Base-by-base conservation (phyloP, 1,140 invertebrate genomes). In the Calliphora vicina region DNA sequence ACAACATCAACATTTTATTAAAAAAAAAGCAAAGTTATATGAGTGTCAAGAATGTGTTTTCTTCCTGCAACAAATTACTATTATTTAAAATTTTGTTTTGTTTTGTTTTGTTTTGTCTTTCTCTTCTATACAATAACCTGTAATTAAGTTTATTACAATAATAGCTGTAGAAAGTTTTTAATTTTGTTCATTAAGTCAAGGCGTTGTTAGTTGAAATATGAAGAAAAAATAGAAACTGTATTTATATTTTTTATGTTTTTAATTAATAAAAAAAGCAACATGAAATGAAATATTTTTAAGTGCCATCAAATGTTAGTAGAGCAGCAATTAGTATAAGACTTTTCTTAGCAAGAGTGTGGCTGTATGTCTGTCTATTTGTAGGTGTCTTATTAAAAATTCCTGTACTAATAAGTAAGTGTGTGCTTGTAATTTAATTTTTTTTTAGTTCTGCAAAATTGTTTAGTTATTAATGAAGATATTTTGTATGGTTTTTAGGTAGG, bases 171-270 rank as follows among this genome's bases (percentile, higher is more conserved):
- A 57, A 57, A 57, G 2, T 57, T 57, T 57, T 57, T 57, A 57
- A 57, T 57, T 57, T 57, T 57, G 50, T 57, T 57, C 50, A 57
- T 57, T 57, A 57, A 57, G n/a, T n/a, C 50, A 57, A 57, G 50
- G 15, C 15, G 15, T 57, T 57, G 6, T 57, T n/a, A 35, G 10
- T 35, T 35, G 10, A 15, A 57, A 57, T 57, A 57, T 57, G 45
- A n/a, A 57, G 17, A n/a, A 57, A 57, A 13, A 57, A 2, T n/a
- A n/a, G n/a, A n/a, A n/a, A n/a, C n/a, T n/a, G n/a, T n/a, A n/a
- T n/a, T n/a, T n/a, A n/a, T n/a, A n/a, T 57, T n/a, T 57, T 57
- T 57, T 57, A 15, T 17, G 13, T 57, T 57, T 57, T 57, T 57
- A 57, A 57, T 57, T 57, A 57, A 57, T 6, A 57, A 57, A 17